phyloP scores from a whole-genome alignment of 2,797 vertebrate genomes.

The Clarias fuscus region DNA sequence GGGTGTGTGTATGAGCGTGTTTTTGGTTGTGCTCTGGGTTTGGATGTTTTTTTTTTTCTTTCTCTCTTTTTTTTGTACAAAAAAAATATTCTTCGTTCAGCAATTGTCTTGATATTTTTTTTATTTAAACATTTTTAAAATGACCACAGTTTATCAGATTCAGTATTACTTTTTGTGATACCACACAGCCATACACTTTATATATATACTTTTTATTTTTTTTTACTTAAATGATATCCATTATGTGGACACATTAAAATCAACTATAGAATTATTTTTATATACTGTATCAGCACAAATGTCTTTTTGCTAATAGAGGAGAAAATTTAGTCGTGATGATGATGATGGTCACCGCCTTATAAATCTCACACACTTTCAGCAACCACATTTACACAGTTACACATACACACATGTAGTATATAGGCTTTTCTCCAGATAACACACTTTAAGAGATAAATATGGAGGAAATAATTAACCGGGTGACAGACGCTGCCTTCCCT shows the following conservation, averaged over 20 bases:
- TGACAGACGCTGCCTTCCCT: neutral
- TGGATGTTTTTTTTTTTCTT: too few species aligned
- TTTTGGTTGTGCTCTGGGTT: too few species aligned
- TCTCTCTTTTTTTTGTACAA: too few species aligned
- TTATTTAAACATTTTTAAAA: neutral
- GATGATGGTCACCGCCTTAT: neutral
- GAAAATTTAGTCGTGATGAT: neutral
- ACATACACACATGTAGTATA: neutral
- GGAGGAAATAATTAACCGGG: neutral
- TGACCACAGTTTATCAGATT: neutral
- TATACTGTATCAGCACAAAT: neutral
- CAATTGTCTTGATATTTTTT: too few species aligned
- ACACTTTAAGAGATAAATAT: neutral
- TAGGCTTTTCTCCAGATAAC: neutral
- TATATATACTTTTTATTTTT: neutral
- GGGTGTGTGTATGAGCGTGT: too few species aligned
- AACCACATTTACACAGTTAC: slow-evolving; percentile 7
- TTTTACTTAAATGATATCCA: neutral
- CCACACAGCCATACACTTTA: neutral
- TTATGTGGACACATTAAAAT: neutral
- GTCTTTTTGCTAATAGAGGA: neutral
- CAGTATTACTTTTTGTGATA: neutral
- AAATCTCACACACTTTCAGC: slow-evolving; percentile 18
- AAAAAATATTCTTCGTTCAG: too few species aligned
- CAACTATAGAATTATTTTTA: neutral